phyloP scores from a whole-genome alignment of 2,113 vertebrate genomes.

The Sinocyclocheilus grahami region DNA sequence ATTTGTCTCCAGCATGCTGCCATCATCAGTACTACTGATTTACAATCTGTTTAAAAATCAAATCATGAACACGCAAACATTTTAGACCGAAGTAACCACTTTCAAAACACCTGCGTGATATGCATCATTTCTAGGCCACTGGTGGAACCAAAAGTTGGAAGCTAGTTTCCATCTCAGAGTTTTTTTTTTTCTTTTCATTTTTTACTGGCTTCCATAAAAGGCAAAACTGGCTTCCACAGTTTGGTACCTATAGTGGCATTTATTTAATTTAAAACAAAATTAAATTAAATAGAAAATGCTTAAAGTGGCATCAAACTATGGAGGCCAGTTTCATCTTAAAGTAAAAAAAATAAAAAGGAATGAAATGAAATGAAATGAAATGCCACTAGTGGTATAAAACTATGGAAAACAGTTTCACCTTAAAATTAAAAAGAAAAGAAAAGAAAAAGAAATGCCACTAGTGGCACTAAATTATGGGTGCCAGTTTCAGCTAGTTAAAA shows the following conservation, averaged over 20 bases:
- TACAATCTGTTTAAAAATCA: constrained; percentile 32
- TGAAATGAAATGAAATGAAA: neutral
- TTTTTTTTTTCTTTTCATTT: no score
- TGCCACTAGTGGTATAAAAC: neutral
- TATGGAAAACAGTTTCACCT: neutral
- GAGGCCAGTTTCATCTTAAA: neutral
- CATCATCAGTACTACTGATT: constrained; percentile 18
- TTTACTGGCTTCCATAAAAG: no score
- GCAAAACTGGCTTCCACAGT: no score
- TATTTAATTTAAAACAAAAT: neutral
- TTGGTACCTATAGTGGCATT: no score
- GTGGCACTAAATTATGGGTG: neutral
- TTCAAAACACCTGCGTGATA: neutral
- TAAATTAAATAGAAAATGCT: neutral
- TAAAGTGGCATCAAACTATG: neutral
- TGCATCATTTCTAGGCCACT: neutral
- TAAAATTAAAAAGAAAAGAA: neutral
- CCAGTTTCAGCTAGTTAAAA: neutral
- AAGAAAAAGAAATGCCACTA: neutral
- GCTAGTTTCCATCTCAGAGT: neutral
- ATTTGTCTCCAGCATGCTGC: constrained; percentile 61
- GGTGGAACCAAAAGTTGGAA: neutral
- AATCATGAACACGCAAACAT: neutral
- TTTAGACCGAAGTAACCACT: neutral
- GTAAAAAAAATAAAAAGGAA: neutral